Evolutionary conservation across 2,797 vertebrate genomes (phyloP).

Genomic region (Hippoglossus hippoglossus): DNA sequence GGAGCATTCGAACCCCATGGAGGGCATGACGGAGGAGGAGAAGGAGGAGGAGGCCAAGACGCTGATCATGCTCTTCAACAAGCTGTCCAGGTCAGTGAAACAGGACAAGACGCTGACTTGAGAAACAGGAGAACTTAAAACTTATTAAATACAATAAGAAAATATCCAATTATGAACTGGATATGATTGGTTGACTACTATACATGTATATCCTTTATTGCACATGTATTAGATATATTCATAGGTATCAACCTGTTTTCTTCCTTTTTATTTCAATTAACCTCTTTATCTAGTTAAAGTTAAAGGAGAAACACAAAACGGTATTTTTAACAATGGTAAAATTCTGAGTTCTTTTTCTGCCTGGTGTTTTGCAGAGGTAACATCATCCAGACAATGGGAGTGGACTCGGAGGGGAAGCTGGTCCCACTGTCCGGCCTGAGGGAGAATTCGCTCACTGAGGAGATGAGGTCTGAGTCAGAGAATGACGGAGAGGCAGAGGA

Average conservation of each 20-base stretch:
- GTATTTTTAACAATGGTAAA: not conserved
- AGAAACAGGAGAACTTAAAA: no score
- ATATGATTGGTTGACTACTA: no score
- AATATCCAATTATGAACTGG: no score
- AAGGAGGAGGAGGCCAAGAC: conserved; percentile 92
- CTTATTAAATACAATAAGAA: no score
- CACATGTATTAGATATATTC: no score
- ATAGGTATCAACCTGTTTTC: no score
- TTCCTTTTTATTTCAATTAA: no score
- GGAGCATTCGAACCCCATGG: conserved; percentile 91
- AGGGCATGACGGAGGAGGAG: conserved; percentile 95
- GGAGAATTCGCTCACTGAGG: conserved; percentile 55
- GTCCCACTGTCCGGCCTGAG: conserved; percentile 67
- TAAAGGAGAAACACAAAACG: not conserved
- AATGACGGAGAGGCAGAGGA: conserved; percentile 49
- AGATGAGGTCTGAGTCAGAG: conserved; percentile 54
- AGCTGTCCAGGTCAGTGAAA: conserved; percentile 67
- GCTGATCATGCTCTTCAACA: conserved; percentile 92
- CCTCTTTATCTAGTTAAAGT: no score
- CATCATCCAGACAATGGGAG: conserved; percentile 77
- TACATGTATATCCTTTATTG: no score
- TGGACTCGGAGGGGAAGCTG: conserved; percentile 76
- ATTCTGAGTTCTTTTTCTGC: not conserved
- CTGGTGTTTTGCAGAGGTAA: conserved; percentile 66
- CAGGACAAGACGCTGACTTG: not conserved